phyloP scores from a whole-genome alignment of 1,140 invertebrate genomes.

The Rhagoletis zephyria region DNA sequence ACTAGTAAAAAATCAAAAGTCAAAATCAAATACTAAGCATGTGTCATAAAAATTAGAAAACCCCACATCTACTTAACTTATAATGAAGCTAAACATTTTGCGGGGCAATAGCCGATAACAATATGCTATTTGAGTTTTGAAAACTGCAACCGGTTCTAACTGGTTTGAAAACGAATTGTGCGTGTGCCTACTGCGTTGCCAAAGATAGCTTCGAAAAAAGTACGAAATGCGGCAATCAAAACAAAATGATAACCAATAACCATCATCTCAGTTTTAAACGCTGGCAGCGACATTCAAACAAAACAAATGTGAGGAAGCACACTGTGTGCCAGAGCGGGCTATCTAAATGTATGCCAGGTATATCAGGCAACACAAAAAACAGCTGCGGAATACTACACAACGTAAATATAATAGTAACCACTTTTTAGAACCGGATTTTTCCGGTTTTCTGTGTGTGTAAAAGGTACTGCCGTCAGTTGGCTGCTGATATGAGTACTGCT shows the following conservation, averaged over 20 bases:
- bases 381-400: neutral
- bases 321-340: neutral
- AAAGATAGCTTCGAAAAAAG: neutral
- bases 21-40: neutral
- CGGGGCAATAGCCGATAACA: constrained; percentile 27
- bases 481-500: neutral
- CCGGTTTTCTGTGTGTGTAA: neutral
- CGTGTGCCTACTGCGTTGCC: neutral
- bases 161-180: neutral
- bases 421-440: constrained; percentile 42
- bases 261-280: neutral
- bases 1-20: neutral
- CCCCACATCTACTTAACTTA: neutral
- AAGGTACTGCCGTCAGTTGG: neutral
- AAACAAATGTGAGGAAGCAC: neutral
- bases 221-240: constrained; percentile 31
- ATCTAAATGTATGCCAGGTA: constrained; percentile 15
- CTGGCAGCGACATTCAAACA: neutral
- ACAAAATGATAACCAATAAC: constrained; percentile 1
- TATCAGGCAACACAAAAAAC: neutral
- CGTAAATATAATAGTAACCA: neutral
- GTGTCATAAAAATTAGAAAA: neutral
- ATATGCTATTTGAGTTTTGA: neutral
- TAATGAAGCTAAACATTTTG: neutral
- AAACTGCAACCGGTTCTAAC: constrained; percentile 34